Base-by-base conservation (phyloP, 2,888 invertebrate species). In the Nesidiocoris tenuis region DNA sequence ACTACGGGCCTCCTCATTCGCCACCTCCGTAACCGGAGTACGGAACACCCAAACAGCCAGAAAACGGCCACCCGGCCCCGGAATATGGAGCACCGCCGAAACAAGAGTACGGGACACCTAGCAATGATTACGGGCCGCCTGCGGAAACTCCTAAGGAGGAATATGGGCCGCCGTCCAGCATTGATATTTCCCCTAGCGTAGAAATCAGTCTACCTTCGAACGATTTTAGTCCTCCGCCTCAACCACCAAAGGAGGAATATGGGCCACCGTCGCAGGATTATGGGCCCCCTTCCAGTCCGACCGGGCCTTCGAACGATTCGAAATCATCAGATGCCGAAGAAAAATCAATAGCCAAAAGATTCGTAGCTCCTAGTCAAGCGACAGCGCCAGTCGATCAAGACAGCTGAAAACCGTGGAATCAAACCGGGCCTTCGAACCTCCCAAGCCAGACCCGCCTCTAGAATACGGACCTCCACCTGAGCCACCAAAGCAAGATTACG, bases 341-440 rank as follows among this genome's bases (percentile, higher is more conserved):
- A 9, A 59, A 57, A 57, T 39, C 18, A 17, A 25, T 72, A 17
- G 39, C 72, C 18, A 72, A 72, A 39, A 61, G 72, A 54, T 70
- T 70, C 24, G 70, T 18, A 7, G 55, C 54, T 1, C 61, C 54
- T 25, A 54, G 2, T 21, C 61, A 5, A 24, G 1, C 61, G n/a
- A 5, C 71, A 19, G 63, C 22, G 18, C 63, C 72, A 16, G 23
- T 57, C 7, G 70, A 70, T 21, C 70, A 70, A 21, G 59, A 70
- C 57, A 12, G 72, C 61, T 2, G 72, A 72, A 23, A 72, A 61
- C 22, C n/a, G 61, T 7, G 72, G 72, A 7, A 2, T 82, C 81
- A 25, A 81, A 81, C 71, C 77, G 79, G 17, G 78, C 79, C 59
- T 81, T 82, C 66, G 82, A 82, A 12, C 82, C 82, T 2, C 82